These are phyloP conservation scores for Chiloscyllium punctatum DNA, from an alignment of 2,797 vertebrate genomes.

Conservation along the genomic window DNA sequence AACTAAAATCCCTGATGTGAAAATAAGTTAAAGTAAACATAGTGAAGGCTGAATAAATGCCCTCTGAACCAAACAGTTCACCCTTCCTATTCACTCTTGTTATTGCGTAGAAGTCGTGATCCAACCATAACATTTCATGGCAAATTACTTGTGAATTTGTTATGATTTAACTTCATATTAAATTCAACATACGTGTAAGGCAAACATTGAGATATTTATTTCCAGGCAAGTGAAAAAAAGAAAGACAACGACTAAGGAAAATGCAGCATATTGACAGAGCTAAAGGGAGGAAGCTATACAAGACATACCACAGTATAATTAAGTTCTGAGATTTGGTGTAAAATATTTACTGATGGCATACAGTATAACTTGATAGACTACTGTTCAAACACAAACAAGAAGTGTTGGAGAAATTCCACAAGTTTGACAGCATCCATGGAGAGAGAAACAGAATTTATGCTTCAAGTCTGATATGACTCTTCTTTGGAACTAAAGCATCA, in stretches of 20 bases:
- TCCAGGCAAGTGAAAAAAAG: background rate
- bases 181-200: background rate
- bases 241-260: background rate
- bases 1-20: slow-evolving; percentile 9
- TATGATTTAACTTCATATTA: background rate
- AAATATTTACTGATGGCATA: background rate
- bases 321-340: background rate
- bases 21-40: background rate
- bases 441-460: too few relatives aligned
- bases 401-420: too few relatives aligned
- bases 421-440: too few relatives aligned
- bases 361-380: too few relatives aligned
- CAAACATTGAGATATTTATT: background rate
- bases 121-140: slow-evolving; percentile 10
- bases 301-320: background rate
- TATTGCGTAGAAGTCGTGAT: background rate
- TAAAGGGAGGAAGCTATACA: background rate
- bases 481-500: too few relatives aligned
- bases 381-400: too few relatives aligned
- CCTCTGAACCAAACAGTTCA: background rate
- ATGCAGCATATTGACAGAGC: background rate
- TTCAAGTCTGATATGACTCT: too few relatives aligned
- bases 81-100: background rate
- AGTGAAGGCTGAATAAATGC: background rate
- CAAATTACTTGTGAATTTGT: slow-evolving; percentile 17